A percentile compares a stretch with the other conserved stretches of the same genome.
Evolutionary conservation across 2,888 invertebrate genomes (phyloP).

Genomic region (Diaperis boleti): DNA sequence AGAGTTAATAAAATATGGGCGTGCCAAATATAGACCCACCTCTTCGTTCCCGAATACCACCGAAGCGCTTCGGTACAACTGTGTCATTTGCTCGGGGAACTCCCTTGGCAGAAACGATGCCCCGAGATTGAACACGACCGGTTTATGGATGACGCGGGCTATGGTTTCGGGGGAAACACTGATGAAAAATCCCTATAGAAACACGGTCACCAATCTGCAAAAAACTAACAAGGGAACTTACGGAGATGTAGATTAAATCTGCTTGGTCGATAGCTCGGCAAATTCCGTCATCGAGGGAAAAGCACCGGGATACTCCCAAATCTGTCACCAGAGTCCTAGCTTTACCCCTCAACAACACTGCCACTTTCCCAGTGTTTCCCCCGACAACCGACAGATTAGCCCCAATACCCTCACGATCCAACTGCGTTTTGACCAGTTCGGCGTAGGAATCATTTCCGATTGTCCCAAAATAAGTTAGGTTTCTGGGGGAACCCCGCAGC

Average conservation of each 20-base stretch:
- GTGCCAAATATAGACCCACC: conserved; percentile 42
- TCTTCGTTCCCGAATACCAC: conserved; percentile 55
- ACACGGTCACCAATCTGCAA: too few relatives aligned
- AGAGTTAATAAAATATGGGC: conserved; percentile 38
- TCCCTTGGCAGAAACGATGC: conserved; percentile 48
- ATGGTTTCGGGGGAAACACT: conserved; percentile 46
- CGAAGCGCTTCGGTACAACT: conserved; percentile 47
- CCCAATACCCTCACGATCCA: conserved; percentile 45
- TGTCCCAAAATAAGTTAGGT: conserved; percentile 47
- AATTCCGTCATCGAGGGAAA: conserved; percentile 32
- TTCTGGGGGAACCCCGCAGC: conserved; percentile 30
- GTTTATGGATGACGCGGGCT: conserved; percentile 44
- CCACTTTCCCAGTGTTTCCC: conserved; percentile 49
- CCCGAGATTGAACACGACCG: conserved; percentile 52
- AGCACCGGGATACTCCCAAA: conserved; percentile 50
- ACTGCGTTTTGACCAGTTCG: conserved; percentile 41
- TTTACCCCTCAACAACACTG: conserved; percentile 47
- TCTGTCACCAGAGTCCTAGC: conserved; percentile 52
- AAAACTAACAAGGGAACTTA: too few relatives aligned
- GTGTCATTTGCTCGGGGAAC: conserved; percentile 45
- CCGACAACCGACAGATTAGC: conserved; percentile 42
- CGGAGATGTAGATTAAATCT: conserved; percentile 50
- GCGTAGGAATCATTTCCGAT: conserved; percentile 49
- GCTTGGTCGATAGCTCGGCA: conserved; percentile 35
- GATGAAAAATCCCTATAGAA: conserved; percentile 56